Conservation (phyloP, 1,140 invertebrate species). For the Aphelinus atriplicis region DNA sequence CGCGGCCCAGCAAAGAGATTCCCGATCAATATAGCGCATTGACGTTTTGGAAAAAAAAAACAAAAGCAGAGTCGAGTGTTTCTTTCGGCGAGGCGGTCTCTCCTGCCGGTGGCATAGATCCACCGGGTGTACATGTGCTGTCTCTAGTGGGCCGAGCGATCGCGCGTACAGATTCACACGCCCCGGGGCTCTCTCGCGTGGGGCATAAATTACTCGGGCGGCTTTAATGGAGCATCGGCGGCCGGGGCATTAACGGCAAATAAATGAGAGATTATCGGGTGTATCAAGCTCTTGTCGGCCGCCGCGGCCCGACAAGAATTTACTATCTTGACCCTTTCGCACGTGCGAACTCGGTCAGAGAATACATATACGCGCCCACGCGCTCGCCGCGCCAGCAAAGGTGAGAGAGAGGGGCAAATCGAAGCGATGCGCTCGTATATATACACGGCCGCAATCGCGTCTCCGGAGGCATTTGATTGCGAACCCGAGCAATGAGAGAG, state of each 20-base stretch:
- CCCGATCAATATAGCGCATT: too few species aligned
- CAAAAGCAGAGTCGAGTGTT: too few species aligned
- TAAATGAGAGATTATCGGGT: slow-evolving; percentile 43
- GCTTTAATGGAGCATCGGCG: not conserved
- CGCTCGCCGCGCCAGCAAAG: not conserved
- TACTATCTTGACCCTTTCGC: slow-evolving; percentile 28
- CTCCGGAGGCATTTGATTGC: not conserved
- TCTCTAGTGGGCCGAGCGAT: too few species aligned
- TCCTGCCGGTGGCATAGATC: too few species aligned
- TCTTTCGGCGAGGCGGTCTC: too few species aligned
- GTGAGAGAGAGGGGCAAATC: not conserved
- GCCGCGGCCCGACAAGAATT: slow-evolving; percentile 11
- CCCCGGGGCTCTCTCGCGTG: too few species aligned
- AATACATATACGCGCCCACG: not conserved
- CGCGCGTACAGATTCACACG: too few species aligned
- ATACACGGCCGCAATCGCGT: not conserved
- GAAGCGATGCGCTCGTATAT: not conserved
- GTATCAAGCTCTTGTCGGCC: slow-evolving; percentile 5
- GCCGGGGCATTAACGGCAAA: slow-evolving; percentile 42
- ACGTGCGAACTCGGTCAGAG: not conserved
- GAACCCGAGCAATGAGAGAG: not conserved
- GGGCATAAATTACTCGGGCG: slow-evolving; percentile 40
- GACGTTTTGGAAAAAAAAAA: too few species aligned
- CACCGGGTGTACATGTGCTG: too few species aligned
- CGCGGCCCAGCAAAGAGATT: too few species aligned